Evolutionary conservation across 2,888 invertebrate species (phyloP).

Genomic region (Pseudococcus longispinus): DNA sequence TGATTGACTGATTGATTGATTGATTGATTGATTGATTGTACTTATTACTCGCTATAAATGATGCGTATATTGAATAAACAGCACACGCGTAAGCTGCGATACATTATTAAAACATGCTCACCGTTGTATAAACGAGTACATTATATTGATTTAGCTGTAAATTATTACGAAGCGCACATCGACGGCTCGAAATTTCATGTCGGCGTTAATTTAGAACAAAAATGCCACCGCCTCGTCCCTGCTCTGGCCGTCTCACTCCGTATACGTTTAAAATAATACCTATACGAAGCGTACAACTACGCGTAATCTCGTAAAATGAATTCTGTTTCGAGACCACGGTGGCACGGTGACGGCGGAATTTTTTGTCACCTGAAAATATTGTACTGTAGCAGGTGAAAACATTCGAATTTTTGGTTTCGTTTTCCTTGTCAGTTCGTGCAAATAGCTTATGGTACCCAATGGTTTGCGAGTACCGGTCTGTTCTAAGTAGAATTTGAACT

Average conservation of each 20-base stretch:
- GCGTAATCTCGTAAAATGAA: neutral
- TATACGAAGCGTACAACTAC: neutral
- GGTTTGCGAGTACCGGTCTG: no score
- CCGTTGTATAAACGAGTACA: neutral
- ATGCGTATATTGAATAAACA: neutral
- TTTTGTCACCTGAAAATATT: no score
- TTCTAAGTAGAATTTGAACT: no score
- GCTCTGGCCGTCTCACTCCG: neutral
- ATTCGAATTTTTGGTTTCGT: no score
- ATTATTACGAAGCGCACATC: conserved; percentile 2
- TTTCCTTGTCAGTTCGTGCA: no score
- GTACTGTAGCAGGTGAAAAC: no score
- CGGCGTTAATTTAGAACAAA: neutral
- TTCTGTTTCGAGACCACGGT: no score
- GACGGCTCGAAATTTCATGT: conserved; percentile 23
- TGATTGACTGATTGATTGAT: no score
- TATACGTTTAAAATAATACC: neutral
- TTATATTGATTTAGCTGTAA: conserved; percentile 34
- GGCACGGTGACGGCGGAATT: no score
- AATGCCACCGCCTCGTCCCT: neutral
- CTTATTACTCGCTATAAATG: neutral
- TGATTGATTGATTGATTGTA: neutral
- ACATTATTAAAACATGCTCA: conserved; percentile 36
- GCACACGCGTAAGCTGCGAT: neutral
- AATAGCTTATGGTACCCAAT: no score